Evolutionary conservation across 2,797 vertebrate genomes (phyloP).

Genomic region (Furcifer pardalis): DNA sequence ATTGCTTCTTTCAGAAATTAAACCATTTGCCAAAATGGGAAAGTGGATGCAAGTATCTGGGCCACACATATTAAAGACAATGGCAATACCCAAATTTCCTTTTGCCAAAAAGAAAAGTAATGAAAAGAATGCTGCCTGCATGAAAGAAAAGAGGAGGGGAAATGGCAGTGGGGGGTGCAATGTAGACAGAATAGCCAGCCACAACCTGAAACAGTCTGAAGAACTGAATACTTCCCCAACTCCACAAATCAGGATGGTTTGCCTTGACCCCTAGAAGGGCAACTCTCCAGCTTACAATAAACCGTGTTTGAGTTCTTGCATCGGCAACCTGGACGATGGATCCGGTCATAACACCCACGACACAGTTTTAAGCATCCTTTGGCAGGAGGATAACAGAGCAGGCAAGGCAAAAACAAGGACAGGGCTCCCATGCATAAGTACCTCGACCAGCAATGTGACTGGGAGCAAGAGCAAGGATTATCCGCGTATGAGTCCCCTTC

Average conservation of each 20-base stretch:
- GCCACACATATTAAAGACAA: slow-evolving; percentile 60
- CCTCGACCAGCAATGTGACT: slow-evolving; percentile 92
- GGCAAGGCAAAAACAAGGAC: slow-evolving; percentile 90
- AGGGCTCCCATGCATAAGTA: slow-evolving; percentile 96
- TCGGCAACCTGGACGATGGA: slow-evolving; percentile 91
- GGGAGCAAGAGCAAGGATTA: slow-evolving; percentile 94
- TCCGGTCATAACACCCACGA: slow-evolving; percentile 88
- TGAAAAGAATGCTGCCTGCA: slow-evolving; percentile 28
- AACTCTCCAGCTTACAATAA: slow-evolving; percentile 96
- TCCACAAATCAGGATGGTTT: slow-evolving; percentile 89
- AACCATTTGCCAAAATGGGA: slow-evolving; percentile 15
- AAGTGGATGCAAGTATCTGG: slow-evolving; percentile 49
- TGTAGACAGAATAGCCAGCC: slow-evolving; percentile 70
- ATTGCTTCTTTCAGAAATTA: slow-evolving; percentile 53
- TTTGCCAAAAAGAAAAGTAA: slow-evolving; percentile 34
- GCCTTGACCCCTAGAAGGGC: slow-evolving; percentile 80
- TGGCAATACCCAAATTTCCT: slow-evolving; percentile 30
- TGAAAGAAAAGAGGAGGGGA: slow-evolving; percentile 62
- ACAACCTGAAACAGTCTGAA: slow-evolving; percentile 71
- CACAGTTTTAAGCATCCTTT: slow-evolving; percentile 91
- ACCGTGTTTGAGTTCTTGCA: slow-evolving; percentile 98
- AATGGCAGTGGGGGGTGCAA: slow-evolving; percentile 50
- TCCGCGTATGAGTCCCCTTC: slow-evolving; percentile 93
- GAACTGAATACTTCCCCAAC: slow-evolving; percentile 56
- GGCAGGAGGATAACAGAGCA: slow-evolving; percentile 95